Conservation (phyloP, 2,113 vertebrate species). For the Cyphomyrus discorhynchus region DNA sequence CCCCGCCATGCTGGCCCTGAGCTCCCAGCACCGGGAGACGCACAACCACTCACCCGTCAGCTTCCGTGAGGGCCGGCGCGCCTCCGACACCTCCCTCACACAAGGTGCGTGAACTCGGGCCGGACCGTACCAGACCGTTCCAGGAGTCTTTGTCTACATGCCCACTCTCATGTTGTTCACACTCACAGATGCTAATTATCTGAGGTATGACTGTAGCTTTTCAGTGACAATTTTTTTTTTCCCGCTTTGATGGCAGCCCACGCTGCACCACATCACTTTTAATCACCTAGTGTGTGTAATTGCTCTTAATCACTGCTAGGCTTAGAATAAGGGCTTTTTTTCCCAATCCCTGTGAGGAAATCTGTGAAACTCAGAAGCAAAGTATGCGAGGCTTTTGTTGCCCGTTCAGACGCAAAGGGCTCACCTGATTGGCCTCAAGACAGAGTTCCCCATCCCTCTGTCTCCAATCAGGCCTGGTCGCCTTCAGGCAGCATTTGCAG, state of each 20-base stretch:
- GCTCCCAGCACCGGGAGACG: slow-evolving; percentile 77
- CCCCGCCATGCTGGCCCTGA: slow-evolving; percentile 80
- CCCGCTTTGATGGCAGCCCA: slow-evolving; percentile 23
- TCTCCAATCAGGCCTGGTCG: slow-evolving; percentile 76
- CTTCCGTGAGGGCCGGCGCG: slow-evolving; percentile 89
- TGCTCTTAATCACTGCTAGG: slow-evolving; percentile 28
- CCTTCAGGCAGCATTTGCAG: slow-evolving; percentile 94
- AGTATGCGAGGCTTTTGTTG: background rate
- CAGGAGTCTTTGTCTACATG: background rate
- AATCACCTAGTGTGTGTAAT: slow-evolving; percentile 31
- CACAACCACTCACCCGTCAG: slow-evolving; percentile 95
- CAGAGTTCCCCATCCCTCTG: background rate
- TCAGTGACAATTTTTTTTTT: slow-evolving; percentile 30
- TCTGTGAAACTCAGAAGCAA: background rate
- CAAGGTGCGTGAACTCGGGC: slow-evolving; percentile 66
- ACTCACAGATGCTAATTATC: background rate
- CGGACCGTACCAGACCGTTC: background rate
- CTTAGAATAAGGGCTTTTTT: slow-evolving; percentile 33
- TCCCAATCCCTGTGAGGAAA: background rate
- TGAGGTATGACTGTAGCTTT: slow-evolving; percentile 7
- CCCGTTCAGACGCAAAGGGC: background rate
- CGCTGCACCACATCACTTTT: slow-evolving; percentile 32
- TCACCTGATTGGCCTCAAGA: background rate
- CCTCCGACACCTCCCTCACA: slow-evolving; percentile 92
- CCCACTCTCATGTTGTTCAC: background rate